phyloP scores from a whole-genome alignment of 2,797 vertebrate genomes.

The Astyanax mexicanus region DNA sequence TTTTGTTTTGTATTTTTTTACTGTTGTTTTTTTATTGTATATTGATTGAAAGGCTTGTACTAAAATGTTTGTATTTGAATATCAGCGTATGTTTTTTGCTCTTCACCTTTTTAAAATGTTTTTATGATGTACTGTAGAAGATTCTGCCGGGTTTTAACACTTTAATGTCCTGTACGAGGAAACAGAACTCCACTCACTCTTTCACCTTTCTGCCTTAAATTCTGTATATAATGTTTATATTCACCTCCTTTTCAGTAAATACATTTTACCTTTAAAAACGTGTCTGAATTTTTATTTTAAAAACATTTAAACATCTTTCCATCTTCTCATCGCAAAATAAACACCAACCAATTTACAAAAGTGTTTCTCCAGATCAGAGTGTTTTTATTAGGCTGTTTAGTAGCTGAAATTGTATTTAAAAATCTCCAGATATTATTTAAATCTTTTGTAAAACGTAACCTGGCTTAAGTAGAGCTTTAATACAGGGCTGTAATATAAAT shows the following conservation, averaged over 20 bases:
- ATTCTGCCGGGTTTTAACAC: slow-evolving; percentile 70
- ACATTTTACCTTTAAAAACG: slow-evolving; percentile 52
- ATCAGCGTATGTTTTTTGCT: slow-evolving; percentile 71
- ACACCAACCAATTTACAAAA: slow-evolving; percentile 47
- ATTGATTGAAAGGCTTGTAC: slow-evolving; percentile 61
- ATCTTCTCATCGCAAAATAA: neutral
- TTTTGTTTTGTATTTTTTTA: slow-evolving; percentile 56
- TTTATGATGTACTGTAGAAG: slow-evolving; percentile 68
- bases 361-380: too few species aligned
- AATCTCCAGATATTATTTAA: too few species aligned
- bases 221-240: slow-evolving; percentile 77
- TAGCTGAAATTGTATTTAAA: too few species aligned
- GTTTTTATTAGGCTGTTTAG: too few species aligned
- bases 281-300: neutral
- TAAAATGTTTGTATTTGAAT: slow-evolving; percentile 66
- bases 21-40: slow-evolving; percentile 78
- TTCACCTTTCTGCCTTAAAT: slow-evolving; percentile 70
- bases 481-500: too few species aligned
- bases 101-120: slow-evolving; percentile 57
- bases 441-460: too few species aligned
- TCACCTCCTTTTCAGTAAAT: slow-evolving; percentile 81
- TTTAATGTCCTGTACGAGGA: slow-evolving; percentile 55
- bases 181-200: slow-evolving; percentile 64
- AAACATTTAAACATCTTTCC: neutral
- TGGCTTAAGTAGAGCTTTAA: too few species aligned